A percentile compares a stretch with the other conserved stretches of the same genome.
phyloP scores from a whole-genome alignment of 2,113 vertebrate genomes.

The Colossoma macropomum region DNA sequence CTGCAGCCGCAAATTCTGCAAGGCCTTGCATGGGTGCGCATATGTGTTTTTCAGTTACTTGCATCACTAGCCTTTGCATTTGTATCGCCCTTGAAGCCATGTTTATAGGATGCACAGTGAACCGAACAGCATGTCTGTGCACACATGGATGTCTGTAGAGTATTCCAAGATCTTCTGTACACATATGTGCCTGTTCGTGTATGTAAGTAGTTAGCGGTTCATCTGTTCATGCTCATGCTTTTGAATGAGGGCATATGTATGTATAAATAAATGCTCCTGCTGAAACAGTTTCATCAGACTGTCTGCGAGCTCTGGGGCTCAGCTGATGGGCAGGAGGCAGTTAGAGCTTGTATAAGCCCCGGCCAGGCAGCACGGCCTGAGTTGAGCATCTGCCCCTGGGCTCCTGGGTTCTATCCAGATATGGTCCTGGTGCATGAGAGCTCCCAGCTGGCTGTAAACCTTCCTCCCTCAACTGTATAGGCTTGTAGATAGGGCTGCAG shows the following conservation, averaged over 20 bases:
- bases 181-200: constrained; percentile 9
- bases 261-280: constrained; percentile 16
- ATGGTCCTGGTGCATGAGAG: background rate
- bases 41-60: background rate
- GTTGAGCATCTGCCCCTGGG: constrained; percentile 2
- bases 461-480: background rate
- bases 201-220: background rate
- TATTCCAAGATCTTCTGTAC: background rate
- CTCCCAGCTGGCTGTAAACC: background rate
- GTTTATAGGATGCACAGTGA: background rate
- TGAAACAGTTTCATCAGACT: constrained; percentile 11
- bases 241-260: background rate
- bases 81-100: background rate
- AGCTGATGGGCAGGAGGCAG: background rate
- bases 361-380: background rate
- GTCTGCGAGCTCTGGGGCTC: constrained; percentile 6
- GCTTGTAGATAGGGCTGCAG: background rate
- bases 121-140: background rate
- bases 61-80: background rate
- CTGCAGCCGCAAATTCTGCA: background rate
- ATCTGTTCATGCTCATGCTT: background rate
- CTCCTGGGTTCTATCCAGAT: constrained; percentile 14
- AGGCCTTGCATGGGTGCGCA: background rate
- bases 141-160: background rate
- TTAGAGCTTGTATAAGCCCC: background rate